phyloP scores from a whole-genome alignment of 2,113 vertebrate species.

The Callorhinus ursinus region DNA sequence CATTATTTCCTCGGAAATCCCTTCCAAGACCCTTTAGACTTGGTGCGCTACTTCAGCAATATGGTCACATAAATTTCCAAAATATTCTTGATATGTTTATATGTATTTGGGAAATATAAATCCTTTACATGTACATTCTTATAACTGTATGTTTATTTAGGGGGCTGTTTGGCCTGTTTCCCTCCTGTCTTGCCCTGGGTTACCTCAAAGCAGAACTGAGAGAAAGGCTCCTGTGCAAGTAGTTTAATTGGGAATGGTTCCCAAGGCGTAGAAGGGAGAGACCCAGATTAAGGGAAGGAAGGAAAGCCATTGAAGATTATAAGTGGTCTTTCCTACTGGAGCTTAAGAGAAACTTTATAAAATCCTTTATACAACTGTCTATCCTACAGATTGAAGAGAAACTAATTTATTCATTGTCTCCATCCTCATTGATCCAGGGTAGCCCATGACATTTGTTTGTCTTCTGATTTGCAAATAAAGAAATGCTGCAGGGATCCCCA shows the following conservation, averaged over 20 bases:
- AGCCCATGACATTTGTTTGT: neutral
- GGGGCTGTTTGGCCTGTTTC: neutral
- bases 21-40: neutral
- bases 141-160: neutral
- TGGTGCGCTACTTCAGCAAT: neutral
- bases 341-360: neutral
- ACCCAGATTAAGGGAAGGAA: neutral
- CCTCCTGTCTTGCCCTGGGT: neutral
- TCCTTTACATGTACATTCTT: neutral
- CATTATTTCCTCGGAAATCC: neutral
- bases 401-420: neutral
- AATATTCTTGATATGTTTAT: neutral
- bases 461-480: neutral
- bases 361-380: neutral
- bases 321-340: neutral
- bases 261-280: neutral
- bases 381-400: neutral
- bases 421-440: neutral
- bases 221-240: neutral
- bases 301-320: neutral
- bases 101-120: neutral
- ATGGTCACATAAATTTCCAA: neutral
- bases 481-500: neutral
- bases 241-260: neutral
- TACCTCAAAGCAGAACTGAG: neutral